Evolutionary conservation across 1,140 invertebrate genomes (phyloP).

Genomic region (Dermatophagoides farinae): DNA sequence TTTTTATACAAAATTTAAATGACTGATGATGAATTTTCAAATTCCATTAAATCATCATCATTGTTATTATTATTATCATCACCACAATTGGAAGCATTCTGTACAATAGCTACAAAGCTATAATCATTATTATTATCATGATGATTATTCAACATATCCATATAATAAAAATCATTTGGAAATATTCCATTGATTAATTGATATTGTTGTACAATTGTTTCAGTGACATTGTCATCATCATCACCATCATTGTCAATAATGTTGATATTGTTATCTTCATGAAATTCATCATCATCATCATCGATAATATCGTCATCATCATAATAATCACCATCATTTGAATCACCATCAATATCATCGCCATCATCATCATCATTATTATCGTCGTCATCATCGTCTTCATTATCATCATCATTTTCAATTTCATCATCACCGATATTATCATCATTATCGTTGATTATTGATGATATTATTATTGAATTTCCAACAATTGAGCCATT

Average conservation of each 20-base stretch:
- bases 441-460: too few relatives aligned
- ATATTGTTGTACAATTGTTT: not conserved
- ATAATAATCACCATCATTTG: not conserved
- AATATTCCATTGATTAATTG: not conserved
- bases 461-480: too few relatives aligned
- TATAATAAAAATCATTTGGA: too few relatives aligned
- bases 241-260: not conserved
- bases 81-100: not conserved
- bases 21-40: not conserved
- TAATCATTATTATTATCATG: not conserved
- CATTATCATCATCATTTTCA: not conserved
- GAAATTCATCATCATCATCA: not conserved
- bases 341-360: not conserved
- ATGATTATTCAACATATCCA: not conserved
- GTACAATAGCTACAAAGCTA: not conserved
- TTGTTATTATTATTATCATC: too few relatives aligned
- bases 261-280: not conserved
- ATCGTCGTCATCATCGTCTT: not conserved
- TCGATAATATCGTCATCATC: not conserved
- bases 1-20: too few relatives aligned
- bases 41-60: not conserved
- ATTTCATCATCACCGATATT: not conserved
- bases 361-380: not conserved
- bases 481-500: too few relatives aligned
- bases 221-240: not conserved